Evolutionary conservation across 2,888 invertebrate genomes (phyloP), one percentile per base, ranked within the genome.

Genomic region (Drosophila nr. medialis): DNA sequence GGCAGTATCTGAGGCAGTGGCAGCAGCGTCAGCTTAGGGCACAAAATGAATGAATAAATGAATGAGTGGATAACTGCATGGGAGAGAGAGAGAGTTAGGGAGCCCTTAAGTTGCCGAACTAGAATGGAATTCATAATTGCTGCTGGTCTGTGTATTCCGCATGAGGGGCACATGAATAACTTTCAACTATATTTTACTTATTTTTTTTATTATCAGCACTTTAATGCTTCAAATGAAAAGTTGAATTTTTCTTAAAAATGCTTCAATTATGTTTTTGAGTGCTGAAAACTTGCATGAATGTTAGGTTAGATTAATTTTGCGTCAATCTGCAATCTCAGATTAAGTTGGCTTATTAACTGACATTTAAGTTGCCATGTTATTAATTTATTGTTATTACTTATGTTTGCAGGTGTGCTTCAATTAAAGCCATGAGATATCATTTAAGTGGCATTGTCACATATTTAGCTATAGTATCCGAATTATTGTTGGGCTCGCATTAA

Each of bases 31-130:
- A 71, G 75, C 84, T 81, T 75, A 61, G 67, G 67, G 75, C 76
- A 62, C 66, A 65, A 75, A 75, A 77, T 63, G 67, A 77, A 77
- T 77, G 77, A 78, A 79, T 83, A 78, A 85, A 83, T 86, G 84
- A 86, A 81, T 85, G 80, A 74, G 80, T 83, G 68, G 75, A 86
- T 83, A 73, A 75, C 64, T 64, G 71, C 75, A 71, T 80, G 80
- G 42, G 59, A 63, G 75, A 29, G 7, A 7, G 10, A 48, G 66
- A 48, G 62, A 70, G 75, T 75, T 77, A 36, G 75, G 3, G 61
- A 76, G 55, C 32, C 66, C 66, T 50, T 71, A 77, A 79, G 54
- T 79, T 77, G 79, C 58, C 58, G 66, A 75, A 75, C 80, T 59
- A 67, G 80, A 77, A 77, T 67, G 75, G 75, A 80, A 75, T 80